Conservation (phyloP, 2,888 invertebrate species). For the Nephrotoma guestfalica region DNA sequence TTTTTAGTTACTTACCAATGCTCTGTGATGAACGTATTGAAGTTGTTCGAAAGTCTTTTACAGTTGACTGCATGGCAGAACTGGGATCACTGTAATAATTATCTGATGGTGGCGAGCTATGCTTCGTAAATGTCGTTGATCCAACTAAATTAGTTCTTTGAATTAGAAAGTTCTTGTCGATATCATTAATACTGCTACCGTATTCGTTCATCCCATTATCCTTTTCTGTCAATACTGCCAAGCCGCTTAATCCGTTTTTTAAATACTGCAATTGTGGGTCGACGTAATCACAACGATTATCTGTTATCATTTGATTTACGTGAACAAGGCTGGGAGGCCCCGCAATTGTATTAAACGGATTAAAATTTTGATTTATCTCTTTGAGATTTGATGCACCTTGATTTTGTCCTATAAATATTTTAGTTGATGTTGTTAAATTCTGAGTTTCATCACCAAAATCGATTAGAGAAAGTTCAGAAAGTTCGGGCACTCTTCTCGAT, state of each 20-base stretch:
- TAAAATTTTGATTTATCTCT: background rate
- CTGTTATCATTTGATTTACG: background rate
- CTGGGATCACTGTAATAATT: background rate
- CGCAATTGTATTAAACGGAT: background rate
- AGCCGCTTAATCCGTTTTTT: background rate
- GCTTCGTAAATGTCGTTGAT: background rate
- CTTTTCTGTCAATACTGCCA: background rate
- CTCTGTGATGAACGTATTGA: background rate
- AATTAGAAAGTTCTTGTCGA: background rate
- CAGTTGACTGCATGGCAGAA: background rate
- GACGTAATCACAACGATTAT: background rate
- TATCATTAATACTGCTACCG: background rate
- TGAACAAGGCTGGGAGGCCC: background rate
- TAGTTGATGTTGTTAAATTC: background rate
- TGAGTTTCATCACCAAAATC: background rate
- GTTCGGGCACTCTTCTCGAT: background rate
- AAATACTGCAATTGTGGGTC: background rate
- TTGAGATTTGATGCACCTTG: no score
- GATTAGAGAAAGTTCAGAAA: background rate
- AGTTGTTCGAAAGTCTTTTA: background rate
- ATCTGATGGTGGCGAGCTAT: background rate
- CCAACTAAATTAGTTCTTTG: background rate
- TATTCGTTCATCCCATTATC: background rate
- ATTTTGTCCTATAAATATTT: no score
- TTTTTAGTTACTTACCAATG: background rate